Evolutionary conservation across 2,888 invertebrate species (phyloP), one percentile per base, ranked within the genome.

Genomic region (Latrodectus hesperus): DNA sequence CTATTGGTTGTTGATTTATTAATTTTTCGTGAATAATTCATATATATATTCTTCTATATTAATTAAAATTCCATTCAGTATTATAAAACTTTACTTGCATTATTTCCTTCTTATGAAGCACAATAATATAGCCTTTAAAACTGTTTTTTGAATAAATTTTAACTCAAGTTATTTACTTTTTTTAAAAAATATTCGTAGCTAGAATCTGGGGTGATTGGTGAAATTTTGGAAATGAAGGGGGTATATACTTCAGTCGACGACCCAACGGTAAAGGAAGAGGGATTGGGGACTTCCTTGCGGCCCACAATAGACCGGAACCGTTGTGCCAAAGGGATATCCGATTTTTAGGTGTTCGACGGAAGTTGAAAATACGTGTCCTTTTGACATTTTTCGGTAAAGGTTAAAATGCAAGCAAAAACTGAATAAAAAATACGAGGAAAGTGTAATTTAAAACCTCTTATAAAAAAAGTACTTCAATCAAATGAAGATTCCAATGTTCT

Each of bases 341-440:
- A 68, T 67, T 55, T 64, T 51, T 67, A 51, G 80, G 72, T 52
- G 72, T 72, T 49, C 80, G 71, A 17, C 80, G 80, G 64, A 72
- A 71, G 64, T 67, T 53, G 80, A 55, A 51, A 80, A 72, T 52
- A 22, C 67, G 55, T 81, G 81, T 81, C 81, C 81, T 81, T 81
- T 81, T 81, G 81, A 81, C 81, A 81, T 74, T 81, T 81, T 74
- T 81, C 67, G 72, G 70, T 51, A 79, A 80, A 79, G 80, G 80
- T 80, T 80, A 80, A 80, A 80, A 64, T 72, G 78, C 65, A 22
- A 26, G 70, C 70, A 49, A 70, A 79, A 70, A 55, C 4, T 11
- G n/a, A 16, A 60, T 60, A 60, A 60, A 60, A 60, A 60, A 60
- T 60, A n/a, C 6, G 11, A 60, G 12, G 60, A 60, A 60, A 60